Evolutionary conservation across 2,888 invertebrate species (phyloP).

Genomic region (Cryptocephalus primarius): DNA sequence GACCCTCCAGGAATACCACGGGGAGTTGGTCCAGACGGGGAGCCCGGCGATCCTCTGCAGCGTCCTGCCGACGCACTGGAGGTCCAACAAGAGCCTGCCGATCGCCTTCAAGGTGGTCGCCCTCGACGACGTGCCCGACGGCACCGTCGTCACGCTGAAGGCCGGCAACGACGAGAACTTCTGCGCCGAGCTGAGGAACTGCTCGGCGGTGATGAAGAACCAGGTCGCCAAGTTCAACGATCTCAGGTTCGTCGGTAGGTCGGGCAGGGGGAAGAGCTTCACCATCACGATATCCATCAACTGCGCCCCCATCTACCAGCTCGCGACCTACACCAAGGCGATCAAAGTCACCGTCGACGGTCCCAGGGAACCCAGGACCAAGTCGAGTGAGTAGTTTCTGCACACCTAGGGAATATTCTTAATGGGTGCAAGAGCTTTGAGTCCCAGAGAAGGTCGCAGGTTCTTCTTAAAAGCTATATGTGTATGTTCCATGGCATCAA

Average conservation of each 20-base stretch:
- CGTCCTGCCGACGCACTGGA: conserved; percentile 89
- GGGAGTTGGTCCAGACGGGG: conserved; percentile 89
- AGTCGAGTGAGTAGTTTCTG: conserved; percentile 73
- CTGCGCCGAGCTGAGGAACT: conserved; percentile 89
- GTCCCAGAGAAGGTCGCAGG: no score
- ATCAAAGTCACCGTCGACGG: conserved; percentile 99
- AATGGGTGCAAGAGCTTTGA: no score
- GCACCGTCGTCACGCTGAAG: conserved; percentile 84
- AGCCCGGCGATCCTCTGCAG: conserved; percentile 94
- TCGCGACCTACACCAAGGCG: conserved; percentile 89
- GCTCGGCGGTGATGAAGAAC: conserved; percentile 91
- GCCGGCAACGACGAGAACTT: conserved; percentile 98
- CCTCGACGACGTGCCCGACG: conserved; percentile 86
- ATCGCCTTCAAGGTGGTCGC: conserved; percentile 93
- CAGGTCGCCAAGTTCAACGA: conserved; percentile 99
- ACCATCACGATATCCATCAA: conserved; percentile 89
- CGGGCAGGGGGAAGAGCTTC: conserved; percentile 94
- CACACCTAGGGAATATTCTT: no score
- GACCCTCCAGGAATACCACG: conserved; percentile 77
- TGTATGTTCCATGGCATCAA: no score
- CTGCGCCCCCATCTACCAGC: conserved; percentile 62
- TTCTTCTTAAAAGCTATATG: no score
- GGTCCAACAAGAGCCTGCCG: conserved; percentile 94
- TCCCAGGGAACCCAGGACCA: conserved; percentile 92
- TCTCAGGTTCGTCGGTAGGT: conserved; percentile 92